Percentiles rank a stretch among this genome's conserved stretches.
These are phyloP conservation scores for Xestia c-nigrum DNA, from an alignment of 2,888 invertebrate genomes.

Conservation along the genomic window DNA sequence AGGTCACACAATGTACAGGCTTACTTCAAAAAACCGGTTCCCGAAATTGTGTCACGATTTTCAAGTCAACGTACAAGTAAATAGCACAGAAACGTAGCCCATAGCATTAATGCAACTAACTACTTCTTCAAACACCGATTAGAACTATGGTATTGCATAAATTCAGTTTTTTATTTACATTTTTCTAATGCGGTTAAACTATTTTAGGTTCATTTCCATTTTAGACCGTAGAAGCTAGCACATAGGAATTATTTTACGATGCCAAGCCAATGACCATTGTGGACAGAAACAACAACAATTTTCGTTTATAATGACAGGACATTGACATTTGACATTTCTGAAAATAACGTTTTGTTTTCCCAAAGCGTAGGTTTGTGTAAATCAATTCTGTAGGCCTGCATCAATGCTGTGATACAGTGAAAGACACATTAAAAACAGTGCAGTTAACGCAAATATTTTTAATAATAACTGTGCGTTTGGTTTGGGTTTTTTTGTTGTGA, in stretches of 20 bases:
- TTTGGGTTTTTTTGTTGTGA: no score
- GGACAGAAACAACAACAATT: slow-evolving; percentile 8
- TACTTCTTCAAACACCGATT: slow-evolving; percentile 30
- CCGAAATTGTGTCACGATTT: slow-evolving; percentile 62
- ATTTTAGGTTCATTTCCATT: slow-evolving; percentile 4
- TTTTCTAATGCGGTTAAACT: slow-evolving; percentile 1
- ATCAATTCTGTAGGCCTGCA: no score
- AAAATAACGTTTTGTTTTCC: slow-evolving; percentile 9
- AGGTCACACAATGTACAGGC: slow-evolving; percentile 71
- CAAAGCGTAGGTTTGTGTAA: neutral
- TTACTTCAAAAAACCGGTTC: slow-evolving; percentile 55
- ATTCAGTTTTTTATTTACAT: slow-evolving; percentile 33
- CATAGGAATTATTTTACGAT: slow-evolving; percentile 22
- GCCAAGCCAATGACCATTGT: slow-evolving; percentile 2
- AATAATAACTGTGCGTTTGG: no score
- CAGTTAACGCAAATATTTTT: no score
- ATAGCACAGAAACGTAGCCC: slow-evolving; percentile 6
- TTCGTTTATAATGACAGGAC: slow-evolving; percentile 32
- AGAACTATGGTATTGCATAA: slow-evolving; percentile 7
- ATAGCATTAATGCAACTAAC: neutral
- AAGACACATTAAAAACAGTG: no score
- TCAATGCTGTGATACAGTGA: no score
- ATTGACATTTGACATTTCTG: slow-evolving; percentile 33
- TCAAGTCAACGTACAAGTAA: slow-evolving; percentile 16
- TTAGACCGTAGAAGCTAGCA: rapidly evolving